A percentile compares a stretch with the other conserved stretches of the same genome.
Conservation (phyloP, 2,113 vertebrate genomes). For the Numida meleagris region DNA sequence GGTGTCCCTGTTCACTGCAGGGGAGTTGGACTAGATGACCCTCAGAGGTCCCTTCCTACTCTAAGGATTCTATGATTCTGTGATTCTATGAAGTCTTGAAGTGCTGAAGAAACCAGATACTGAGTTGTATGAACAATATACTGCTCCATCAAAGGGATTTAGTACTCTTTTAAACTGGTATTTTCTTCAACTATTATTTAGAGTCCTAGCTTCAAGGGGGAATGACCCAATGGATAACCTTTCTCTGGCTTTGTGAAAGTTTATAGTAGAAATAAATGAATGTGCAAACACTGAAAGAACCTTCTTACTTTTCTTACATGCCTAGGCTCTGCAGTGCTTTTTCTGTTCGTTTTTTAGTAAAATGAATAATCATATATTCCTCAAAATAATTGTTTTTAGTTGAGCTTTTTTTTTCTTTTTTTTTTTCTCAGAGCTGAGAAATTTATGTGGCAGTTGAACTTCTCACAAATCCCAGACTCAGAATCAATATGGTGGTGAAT, state of each 20-base stretch:
- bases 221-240: background rate
- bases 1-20: too few relatives aligned
- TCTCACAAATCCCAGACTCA: background rate
- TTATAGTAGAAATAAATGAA: background rate
- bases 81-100: background rate
- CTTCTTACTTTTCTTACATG: background rate
- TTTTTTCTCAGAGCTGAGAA: background rate
- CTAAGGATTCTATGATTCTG: too few relatives aligned
- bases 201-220: background rate
- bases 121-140: background rate
- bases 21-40: too few relatives aligned
- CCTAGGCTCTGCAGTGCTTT: background rate
- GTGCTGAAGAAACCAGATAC: background rate
- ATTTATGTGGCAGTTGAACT: background rate
- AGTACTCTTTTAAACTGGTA: background rate
- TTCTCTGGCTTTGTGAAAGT: background rate
- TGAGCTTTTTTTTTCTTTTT: background rate
- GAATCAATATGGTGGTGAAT: constrained; percentile 16
- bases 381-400: background rate
- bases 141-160: background rate
- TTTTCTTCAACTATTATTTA: background rate
- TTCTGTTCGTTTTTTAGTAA: background rate
- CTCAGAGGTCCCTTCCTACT: too few relatives aligned
- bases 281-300: background rate
- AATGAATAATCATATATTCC: background rate